Conservation (phyloP, 2,797 vertebrate genomes). For the Tachyglossus aculeatus region DNA sequence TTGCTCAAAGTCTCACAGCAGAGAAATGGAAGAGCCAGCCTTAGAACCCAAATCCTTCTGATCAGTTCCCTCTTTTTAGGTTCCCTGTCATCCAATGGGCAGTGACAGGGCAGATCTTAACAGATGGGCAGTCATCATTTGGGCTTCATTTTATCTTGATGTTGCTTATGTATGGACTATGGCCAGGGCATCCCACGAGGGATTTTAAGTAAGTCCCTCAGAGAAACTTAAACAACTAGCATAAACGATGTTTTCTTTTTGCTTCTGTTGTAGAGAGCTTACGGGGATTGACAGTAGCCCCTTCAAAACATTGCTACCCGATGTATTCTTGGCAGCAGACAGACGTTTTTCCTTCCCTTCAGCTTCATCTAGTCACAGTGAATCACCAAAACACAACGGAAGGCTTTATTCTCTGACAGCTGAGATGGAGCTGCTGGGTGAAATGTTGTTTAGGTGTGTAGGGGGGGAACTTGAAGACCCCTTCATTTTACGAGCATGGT, state of each 20-base stretch:
- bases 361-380: slow-evolving; percentile 56
- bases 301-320: slow-evolving; percentile 54
- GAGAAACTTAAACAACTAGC: slow-evolving; percentile 54
- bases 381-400: slow-evolving; percentile 57
- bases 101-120: too few relatives aligned
- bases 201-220: too few relatives aligned
- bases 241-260: slow-evolving; percentile 68
- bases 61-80: too few relatives aligned
- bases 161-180: too few relatives aligned
- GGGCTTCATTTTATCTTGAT: too few relatives aligned
- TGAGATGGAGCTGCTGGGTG: slow-evolving; percentile 48
- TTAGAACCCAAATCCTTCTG: not conserved
- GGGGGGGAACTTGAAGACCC: slow-evolving; percentile 25
- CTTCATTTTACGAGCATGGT: too few relatives aligned
- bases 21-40: not conserved
- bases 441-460: slow-evolving; percentile 48
- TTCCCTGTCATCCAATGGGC: too few relatives aligned
- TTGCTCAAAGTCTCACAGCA: not conserved
- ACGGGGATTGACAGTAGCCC: slow-evolving; percentile 59
- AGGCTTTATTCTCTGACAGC: slow-evolving; percentile 52
- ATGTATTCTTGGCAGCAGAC: slow-evolving; percentile 62
- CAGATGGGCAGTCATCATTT: too few relatives aligned
- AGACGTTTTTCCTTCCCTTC: slow-evolving; percentile 62
- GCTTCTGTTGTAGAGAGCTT: slow-evolving; percentile 48
- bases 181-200: too few relatives aligned